Conservation (phyloP, 2,888 invertebrate genomes). For the Celastrina argiolus region DNA sequence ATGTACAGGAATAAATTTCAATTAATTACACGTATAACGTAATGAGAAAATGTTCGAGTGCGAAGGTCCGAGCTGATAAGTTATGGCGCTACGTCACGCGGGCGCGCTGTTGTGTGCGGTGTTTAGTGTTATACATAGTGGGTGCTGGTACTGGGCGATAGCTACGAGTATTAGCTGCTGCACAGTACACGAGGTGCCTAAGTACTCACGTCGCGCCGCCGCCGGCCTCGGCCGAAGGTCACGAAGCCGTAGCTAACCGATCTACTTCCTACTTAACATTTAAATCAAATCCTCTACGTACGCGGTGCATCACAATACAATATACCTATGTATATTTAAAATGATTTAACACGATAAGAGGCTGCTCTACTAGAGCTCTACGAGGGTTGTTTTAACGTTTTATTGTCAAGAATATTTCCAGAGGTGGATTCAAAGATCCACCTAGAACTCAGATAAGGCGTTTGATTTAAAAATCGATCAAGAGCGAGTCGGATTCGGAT, state of each 20-base stretch:
- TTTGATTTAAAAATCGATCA: too few species aligned
- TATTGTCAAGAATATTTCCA: neutral
- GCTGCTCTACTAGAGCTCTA: neutral
- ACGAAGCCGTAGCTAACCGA: conserved; percentile 6
- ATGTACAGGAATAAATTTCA: neutral
- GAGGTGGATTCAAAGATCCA: neutral
- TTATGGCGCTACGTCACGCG: neutral
- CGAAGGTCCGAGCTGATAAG: neutral
- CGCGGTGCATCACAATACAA: neutral
- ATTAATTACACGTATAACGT: neutral
- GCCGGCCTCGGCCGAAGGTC: conserved; percentile 5
- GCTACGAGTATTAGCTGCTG: neutral
- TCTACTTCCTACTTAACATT: neutral
- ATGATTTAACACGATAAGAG: neutral
- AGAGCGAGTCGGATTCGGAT: too few species aligned
- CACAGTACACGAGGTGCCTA: neutral
- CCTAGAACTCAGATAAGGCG: too few species aligned
- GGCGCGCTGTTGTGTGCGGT: neutral
- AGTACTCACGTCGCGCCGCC: neutral
- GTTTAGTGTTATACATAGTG: neutral
- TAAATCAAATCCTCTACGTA: conserved; percentile 7
- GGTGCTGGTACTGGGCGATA: too few species aligned
- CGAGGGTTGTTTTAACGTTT: too few species aligned
- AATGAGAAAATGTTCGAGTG: neutral
- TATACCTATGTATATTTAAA: neutral